phyloP scores from a whole-genome alignment of 2,888 invertebrate genomes.

The Leucoma salicis region DNA sequence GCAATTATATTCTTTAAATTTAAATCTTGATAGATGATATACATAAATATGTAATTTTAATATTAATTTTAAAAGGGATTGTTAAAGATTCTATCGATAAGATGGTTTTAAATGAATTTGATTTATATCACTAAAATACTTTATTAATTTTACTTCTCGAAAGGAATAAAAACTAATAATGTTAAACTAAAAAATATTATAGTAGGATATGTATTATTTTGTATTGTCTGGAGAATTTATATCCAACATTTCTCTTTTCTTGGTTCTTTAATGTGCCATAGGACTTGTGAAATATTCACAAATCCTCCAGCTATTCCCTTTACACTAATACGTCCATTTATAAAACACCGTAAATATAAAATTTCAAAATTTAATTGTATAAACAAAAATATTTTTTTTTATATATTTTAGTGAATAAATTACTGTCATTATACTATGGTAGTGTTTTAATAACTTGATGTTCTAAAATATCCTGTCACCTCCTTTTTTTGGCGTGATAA shows the following conservation, averaged over 20 bases:
- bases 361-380: constrained; percentile 34
- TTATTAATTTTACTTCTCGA: neutral
- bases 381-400: constrained; percentile 68
- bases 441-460: constrained; percentile 18
- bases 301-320: constrained; percentile 23
- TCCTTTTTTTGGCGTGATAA: no score
- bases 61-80: constrained; percentile 35
- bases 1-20: constrained; percentile 59
- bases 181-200: neutral
- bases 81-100: constrained; percentile 23
- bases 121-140: constrained; percentile 4
- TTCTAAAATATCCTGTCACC: no score
- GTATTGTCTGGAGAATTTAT: neutral
- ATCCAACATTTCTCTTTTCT: constrained; percentile 1
- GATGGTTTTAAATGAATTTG: constrained; percentile 17
- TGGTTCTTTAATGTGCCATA: constrained; percentile 60
- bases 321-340: constrained; percentile 16
- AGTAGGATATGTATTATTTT: constrained; percentile 14
- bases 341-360: constrained; percentile 16
- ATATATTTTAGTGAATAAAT: constrained; percentile 74
- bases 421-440: constrained; percentile 46
- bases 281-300: constrained; percentile 29
- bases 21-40: constrained; percentile 66
- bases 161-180: neutral
- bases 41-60: constrained; percentile 27